Evolutionary conservation across 1,140 invertebrate genomes (phyloP).

Genomic region (Calliopsis andreniformis): DNA sequence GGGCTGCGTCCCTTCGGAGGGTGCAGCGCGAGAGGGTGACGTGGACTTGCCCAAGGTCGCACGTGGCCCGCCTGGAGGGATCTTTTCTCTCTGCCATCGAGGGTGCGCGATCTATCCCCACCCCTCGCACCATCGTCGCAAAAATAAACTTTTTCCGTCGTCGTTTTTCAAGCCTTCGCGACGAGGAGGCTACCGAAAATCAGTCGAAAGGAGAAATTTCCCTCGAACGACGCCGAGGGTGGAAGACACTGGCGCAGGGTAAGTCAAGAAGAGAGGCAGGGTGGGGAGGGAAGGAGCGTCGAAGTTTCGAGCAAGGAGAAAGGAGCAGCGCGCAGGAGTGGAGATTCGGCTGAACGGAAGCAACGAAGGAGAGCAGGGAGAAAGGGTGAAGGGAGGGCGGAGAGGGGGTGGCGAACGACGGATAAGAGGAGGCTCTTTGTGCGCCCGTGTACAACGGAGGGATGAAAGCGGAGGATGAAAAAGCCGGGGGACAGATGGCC

Average conservation of each 20-base stretch:
- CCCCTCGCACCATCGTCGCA: not conserved
- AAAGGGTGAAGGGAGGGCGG: constrained; percentile 55
- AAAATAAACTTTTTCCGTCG: not conserved
- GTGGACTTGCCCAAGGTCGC: constrained; percentile 76
- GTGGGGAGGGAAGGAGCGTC: no score
- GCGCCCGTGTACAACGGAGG: constrained; percentile 65
- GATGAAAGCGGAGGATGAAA: constrained; percentile 77
- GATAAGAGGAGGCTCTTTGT: constrained; percentile 71
- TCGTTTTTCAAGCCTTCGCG: no score
- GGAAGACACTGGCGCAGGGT: no score
- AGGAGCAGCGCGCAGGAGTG: constrained; percentile 50
- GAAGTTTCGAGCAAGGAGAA: constrained; percentile 55
- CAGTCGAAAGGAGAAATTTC: no score
- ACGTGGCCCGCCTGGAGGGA: constrained; percentile 68
- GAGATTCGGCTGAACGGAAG: constrained; percentile 53
- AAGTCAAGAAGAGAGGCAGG: no score
- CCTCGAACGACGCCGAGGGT: no score
- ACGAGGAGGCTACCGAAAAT: no score
- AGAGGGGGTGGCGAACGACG: constrained; percentile 61
- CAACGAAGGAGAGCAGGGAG: constrained; percentile 48
- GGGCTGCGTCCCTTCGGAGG: constrained; percentile 64
- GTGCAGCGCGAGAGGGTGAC: constrained; percentile 63
- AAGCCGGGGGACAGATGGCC: constrained; percentile 80
- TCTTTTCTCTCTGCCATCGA: constrained; percentile 47
- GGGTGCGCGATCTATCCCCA: constrained; percentile 27